phyloP scores from a whole-genome alignment of 37 sponge, comb jelly and placozoan species.

The Agelas oroides region DNA sequence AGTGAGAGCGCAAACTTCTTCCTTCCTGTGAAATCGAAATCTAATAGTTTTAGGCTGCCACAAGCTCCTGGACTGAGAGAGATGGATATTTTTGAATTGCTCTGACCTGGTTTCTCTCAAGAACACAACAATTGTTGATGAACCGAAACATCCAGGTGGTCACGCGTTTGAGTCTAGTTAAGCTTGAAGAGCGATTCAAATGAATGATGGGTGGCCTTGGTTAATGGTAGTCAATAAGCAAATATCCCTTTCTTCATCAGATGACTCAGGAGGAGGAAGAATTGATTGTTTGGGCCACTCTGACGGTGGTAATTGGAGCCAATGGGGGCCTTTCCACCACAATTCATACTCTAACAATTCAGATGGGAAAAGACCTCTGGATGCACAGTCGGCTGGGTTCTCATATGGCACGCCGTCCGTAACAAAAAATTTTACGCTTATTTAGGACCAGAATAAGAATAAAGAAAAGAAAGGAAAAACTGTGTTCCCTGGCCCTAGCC shows the following conservation, averaged over 20 bases:
- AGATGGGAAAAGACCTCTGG: conserved; percentile 17
- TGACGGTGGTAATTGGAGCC: not conserved
- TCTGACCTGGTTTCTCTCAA: no score
- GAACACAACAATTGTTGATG: conserved; percentile 4
- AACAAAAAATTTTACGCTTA: no score
- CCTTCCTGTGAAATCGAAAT: not conserved
- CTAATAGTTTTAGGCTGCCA: not conserved
- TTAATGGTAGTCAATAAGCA: not conserved
- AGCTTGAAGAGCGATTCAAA: conserved; percentile 19
- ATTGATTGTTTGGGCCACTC: not conserved
- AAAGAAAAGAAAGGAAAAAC: no score
- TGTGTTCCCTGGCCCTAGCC: no score
- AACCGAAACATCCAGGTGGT: conserved; percentile 31
- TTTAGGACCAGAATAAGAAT: no score
- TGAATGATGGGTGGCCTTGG: conserved; percentile 4
- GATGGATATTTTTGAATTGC: no score
- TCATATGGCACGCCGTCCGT: no score
- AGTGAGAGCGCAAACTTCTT: not conserved
- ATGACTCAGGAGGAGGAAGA: not conserved
- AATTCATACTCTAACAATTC: not conserved
- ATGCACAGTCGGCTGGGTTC: conserved; percentile 33
- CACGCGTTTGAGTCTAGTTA: conserved; percentile 10
- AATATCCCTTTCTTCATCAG: conserved; percentile 30
- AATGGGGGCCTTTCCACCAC: not conserved
- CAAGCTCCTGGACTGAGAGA: not conserved